phyloP scores from a whole-genome alignment of 2,113 vertebrate genomes.

The Mirza zaza region DNA sequence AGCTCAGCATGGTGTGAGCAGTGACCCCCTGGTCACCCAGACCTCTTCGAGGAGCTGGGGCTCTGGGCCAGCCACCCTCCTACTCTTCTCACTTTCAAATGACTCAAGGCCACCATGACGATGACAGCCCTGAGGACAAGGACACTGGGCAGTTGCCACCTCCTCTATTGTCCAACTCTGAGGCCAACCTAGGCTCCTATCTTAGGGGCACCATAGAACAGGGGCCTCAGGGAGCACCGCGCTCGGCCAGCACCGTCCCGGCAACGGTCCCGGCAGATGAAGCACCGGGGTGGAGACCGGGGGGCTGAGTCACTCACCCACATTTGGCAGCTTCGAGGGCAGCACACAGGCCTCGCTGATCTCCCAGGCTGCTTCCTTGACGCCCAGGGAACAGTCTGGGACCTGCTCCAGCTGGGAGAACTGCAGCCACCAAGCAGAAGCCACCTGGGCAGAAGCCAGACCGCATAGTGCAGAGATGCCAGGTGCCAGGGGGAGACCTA shows the following conservation, averaged over 20 bases:
- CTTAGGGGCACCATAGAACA: fast-evolving
- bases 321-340: not conserved
- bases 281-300: not conserved
- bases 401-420: not conserved
- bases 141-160: not conserved
- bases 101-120: not conserved
- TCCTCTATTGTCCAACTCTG: not conserved
- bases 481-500: fast-evolving
- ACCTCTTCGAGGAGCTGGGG: not conserved
- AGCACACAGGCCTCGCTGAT: not conserved
- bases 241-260: not conserved
- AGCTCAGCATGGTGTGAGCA: not conserved
- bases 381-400: fast-evolving
- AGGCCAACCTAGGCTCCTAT: not conserved
- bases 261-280: not conserved
- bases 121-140: not conserved
- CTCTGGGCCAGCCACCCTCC: fast-evolving
- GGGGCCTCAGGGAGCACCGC: no score
- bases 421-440: not conserved
- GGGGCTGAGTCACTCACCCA: not conserved
- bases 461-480: fast-evolving
- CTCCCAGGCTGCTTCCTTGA: not conserved
- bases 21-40: not conserved
- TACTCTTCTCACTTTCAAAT: not conserved
- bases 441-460: not conserved